Evolutionary conservation across 2,113 vertebrate species (phyloP).

Genomic region (Bombycilla garrulus): DNA sequence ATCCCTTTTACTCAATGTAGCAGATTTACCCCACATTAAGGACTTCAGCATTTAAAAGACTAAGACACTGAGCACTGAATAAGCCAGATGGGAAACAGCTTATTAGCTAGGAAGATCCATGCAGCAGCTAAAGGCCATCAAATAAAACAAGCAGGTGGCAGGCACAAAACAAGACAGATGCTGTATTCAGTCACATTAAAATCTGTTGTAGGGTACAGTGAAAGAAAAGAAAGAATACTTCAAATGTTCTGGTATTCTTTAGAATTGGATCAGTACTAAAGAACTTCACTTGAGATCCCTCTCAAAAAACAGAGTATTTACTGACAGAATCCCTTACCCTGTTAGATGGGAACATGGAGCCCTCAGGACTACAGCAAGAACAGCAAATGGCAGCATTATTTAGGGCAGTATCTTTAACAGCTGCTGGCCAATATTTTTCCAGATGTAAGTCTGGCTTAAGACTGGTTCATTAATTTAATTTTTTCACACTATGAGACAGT

Average conservation of each 20-base stretch:
- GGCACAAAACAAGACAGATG: not conserved
- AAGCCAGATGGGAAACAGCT: not conserved
- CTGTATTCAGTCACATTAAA: not conserved
- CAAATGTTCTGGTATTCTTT: not conserved
- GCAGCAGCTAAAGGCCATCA: not conserved
- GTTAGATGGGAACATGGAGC: accelerated
- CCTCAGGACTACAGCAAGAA: not conserved
- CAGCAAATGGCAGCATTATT: not conserved
- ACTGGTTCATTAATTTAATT: not conserved
- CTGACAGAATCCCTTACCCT: not conserved
- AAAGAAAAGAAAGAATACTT: not conserved
- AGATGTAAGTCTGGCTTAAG: not conserved
- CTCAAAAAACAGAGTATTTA: not conserved
- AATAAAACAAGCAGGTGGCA: not conserved
- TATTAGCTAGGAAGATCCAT: not conserved
- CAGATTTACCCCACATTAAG: not conserved
- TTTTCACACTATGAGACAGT: not conserved
- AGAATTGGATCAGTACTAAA: not conserved
- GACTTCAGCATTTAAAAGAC: not conserved
- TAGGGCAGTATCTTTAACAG: not conserved
- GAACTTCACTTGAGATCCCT: not conserved
- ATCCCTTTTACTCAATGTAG: not conserved
- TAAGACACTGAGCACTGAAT: not conserved
- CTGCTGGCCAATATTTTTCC: not conserved
- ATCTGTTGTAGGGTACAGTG: not conserved